Evolutionary conservation across 2,113 vertebrate genomes (phyloP).

Genomic region (Oriolus oriolus): DNA sequence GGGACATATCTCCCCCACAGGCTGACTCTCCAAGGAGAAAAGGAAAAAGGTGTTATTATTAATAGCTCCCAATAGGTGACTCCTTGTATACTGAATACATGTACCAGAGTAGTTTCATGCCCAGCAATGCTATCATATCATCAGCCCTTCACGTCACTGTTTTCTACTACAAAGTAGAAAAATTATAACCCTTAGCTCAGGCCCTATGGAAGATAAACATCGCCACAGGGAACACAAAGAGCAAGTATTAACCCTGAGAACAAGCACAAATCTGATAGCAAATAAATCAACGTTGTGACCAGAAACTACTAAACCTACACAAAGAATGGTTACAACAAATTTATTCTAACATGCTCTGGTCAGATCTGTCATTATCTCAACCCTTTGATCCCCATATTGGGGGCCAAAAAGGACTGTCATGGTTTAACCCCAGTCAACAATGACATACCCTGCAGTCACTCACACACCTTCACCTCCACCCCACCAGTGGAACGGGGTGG

Average conservation of each 20-base stretch:
- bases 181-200: not conserved
- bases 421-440: not conserved
- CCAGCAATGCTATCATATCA: not conserved
- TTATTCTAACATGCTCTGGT: not conserved
- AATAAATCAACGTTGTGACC: not conserved
- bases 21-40: not conserved
- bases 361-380: not conserved
- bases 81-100: not conserved
- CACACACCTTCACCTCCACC: not conserved
- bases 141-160: not conserved
- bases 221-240: not conserved
- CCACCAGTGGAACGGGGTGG: not conserved
- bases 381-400: not conserved
- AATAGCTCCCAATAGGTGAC: not conserved
- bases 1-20: not conserved
- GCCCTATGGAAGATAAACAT: not conserved
- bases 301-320: not conserved
- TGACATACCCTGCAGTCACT: not conserved
- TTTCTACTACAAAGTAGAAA: not conserved
- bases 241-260: not conserved
- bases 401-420: not conserved
- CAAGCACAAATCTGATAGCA: not conserved
- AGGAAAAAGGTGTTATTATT: not conserved
- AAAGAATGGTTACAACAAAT: not conserved
- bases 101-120: not conserved